Conservation (phyloP, 2,888 invertebrate genomes). For the Himalopsyche kuldschensis region DNA sequence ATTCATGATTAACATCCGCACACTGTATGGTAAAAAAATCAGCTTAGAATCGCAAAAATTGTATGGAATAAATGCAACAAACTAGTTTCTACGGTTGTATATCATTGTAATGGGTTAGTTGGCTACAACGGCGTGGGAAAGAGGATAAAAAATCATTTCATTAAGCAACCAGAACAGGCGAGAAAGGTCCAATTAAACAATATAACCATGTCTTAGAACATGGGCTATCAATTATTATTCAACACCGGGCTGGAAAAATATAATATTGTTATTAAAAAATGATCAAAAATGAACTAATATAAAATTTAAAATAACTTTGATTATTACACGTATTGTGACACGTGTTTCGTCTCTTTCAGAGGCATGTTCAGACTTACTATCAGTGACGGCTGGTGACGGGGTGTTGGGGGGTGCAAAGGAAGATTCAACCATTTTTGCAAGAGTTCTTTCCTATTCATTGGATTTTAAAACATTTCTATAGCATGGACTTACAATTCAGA, state of each 20-base stretch:
- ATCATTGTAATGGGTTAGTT: slow-evolving; percentile 32
- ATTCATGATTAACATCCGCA: background rate
- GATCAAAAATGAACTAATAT: no score
- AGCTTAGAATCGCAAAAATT: background rate
- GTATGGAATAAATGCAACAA: background rate
- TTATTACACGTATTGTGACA: no score
- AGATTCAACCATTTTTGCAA: no score
- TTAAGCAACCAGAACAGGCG: slow-evolving; percentile 13
- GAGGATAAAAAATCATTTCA: slow-evolving; percentile 26
- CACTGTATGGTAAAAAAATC: background rate
- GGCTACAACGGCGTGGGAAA: slow-evolving; percentile 32
- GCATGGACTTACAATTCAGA: no score
- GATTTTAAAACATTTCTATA: no score
- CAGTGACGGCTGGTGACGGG: no score
- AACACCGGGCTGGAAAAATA: background rate
- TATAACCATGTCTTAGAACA: background rate
- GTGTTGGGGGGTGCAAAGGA: no score
- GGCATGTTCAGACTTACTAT: no score
- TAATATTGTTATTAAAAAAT: no score
- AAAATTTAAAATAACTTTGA: no score
- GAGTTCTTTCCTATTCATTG: no score
- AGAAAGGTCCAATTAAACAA: slow-evolving; percentile 30
- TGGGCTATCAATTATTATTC: background rate
- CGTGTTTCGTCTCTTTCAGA: no score
- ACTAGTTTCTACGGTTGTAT: background rate